phyloP scores from a whole-genome alignment of 1,140 invertebrate genomes.

The Gryon sp. region DNA sequence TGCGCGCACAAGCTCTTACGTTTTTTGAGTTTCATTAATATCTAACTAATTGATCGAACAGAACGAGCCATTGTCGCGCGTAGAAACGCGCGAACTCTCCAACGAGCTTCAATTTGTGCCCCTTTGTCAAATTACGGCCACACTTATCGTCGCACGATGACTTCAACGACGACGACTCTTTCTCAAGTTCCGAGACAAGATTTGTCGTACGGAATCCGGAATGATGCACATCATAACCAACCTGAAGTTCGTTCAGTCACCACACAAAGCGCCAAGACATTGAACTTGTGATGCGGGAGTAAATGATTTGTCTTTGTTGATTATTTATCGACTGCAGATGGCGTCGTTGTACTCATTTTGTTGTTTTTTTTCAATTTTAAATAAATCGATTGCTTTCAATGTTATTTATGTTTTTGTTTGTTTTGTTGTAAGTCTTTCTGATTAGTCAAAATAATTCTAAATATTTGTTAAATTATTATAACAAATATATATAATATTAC shows the following conservation, averaged over 20 bases:
- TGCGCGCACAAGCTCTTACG: conserved; percentile 78
- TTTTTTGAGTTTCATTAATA: conserved; percentile 80
- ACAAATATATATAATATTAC: too few relatives aligned
- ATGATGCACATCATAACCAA: conserved; percentile 37
- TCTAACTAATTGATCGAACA: conserved; percentile 64
- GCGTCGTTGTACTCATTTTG: too few relatives aligned
- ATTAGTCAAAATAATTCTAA: too few relatives aligned
- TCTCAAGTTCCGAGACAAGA: conserved; percentile 10
- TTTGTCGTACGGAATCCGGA: conserved; percentile 2
- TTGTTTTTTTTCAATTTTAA: too few relatives aligned
- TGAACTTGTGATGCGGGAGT: too few relatives aligned
- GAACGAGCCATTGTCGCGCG: conserved; percentile 67
- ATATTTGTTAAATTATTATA: too few relatives aligned
- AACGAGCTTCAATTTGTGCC: background rate
- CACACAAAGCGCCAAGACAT: background rate
- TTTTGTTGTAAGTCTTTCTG: too few relatives aligned
- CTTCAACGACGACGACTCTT: conserved; percentile 15
- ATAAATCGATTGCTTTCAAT: too few relatives aligned
- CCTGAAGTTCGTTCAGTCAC: conserved; percentile 11
- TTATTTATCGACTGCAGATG: too few relatives aligned
- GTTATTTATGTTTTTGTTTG: too few relatives aligned
- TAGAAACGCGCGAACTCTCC: conserved; percentile 25
- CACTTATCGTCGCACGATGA: conserved; percentile 34
- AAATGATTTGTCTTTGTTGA: too few relatives aligned
- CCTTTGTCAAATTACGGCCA: conserved; percentile 22